Conservation (phyloP, 2,888 invertebrate genomes). For the Cenopis cana region DNA sequence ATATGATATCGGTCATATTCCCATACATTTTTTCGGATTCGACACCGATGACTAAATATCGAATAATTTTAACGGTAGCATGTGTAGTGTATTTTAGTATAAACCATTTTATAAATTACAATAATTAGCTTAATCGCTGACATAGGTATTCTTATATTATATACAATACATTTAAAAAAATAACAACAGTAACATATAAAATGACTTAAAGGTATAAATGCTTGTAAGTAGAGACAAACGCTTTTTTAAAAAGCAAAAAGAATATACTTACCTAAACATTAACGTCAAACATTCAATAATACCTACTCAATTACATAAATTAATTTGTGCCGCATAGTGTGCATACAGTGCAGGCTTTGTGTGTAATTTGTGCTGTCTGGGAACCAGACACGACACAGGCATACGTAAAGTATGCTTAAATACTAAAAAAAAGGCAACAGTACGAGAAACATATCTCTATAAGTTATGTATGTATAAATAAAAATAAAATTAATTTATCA, state of each 20-base stretch:
- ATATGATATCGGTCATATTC: no score
- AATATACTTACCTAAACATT: background rate
- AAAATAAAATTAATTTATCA: slow-evolving; percentile 20
- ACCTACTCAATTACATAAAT: background rate
- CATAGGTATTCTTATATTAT: background rate
- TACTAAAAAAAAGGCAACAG: slow-evolving; percentile 11
- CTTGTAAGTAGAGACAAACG: slow-evolving; percentile 10
- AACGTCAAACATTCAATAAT: slow-evolving; percentile 11
- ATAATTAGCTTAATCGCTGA: slow-evolving; percentile 2
- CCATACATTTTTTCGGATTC: no score
- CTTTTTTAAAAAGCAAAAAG: slow-evolving; percentile 25
- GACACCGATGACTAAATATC: no score
- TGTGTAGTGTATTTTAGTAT: slow-evolving; percentile 7
- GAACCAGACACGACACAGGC: background rate
- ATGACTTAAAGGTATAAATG: slow-evolving; percentile 14
- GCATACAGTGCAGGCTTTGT: slow-evolving; percentile 11
- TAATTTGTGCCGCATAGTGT: slow-evolving; percentile 18
- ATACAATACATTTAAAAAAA: slow-evolving; percentile 1
- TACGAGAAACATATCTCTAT: slow-evolving; percentile 16
- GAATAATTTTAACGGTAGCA: slow-evolving; percentile 6
- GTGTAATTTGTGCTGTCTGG: slow-evolving; percentile 19
- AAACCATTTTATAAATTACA: slow-evolving; percentile 3
- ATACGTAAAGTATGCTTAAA: background rate
- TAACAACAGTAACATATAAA: slow-evolving; percentile 20
- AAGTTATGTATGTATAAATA: slow-evolving; percentile 17